Conservation (phyloP, 2,113 vertebrate genomes). For the Hippocampus zosterae region DNA sequence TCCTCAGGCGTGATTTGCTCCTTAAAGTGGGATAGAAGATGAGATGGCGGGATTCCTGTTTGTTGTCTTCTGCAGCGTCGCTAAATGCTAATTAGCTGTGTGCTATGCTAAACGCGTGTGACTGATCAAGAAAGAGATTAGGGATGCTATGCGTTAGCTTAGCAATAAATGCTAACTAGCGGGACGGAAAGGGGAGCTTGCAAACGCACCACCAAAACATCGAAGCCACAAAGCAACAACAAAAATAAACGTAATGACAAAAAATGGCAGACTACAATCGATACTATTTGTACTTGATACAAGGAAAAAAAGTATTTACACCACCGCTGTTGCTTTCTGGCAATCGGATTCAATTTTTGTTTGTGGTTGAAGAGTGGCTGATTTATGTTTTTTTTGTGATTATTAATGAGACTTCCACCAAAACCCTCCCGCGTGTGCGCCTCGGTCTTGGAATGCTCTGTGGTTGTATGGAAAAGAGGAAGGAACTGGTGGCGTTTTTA, state of each 20-base stretch:
- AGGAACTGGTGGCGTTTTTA: background rate
- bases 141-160: slow-evolving; percentile 14
- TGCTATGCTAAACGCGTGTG: slow-evolving; percentile 7
- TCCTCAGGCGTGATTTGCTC: slow-evolving; percentile 29
- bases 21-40: background rate
- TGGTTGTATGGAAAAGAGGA: slow-evolving; percentile 34
- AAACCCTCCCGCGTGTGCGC: background rate
- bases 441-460: slow-evolving; percentile 33
- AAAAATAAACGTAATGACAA: slow-evolving; percentile 13
- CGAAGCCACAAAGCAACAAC: slow-evolving; percentile 8
- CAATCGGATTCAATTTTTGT: slow-evolving; percentile 34
- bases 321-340: slow-evolving; percentile 58
- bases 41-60: background rate
- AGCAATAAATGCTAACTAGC: background rate
- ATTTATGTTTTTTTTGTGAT: slow-evolving; percentile 28
- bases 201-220: slow-evolving; percentile 58
- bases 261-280: slow-evolving; percentile 77
- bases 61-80: background rate
- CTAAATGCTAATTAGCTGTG: background rate
- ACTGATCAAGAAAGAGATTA: background rate
- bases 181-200: slow-evolving; percentile 34
- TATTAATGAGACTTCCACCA: slow-evolving; percentile 35
- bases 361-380: background rate
- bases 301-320: slow-evolving; percentile 80
- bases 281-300: slow-evolving; percentile 72